A percentile compares a stretch with the other conserved stretches of the same genome.
phyloP scores from a whole-genome alignment of 64 coral and sea anemone species.

The Dendronephthya gigantea region DNA sequence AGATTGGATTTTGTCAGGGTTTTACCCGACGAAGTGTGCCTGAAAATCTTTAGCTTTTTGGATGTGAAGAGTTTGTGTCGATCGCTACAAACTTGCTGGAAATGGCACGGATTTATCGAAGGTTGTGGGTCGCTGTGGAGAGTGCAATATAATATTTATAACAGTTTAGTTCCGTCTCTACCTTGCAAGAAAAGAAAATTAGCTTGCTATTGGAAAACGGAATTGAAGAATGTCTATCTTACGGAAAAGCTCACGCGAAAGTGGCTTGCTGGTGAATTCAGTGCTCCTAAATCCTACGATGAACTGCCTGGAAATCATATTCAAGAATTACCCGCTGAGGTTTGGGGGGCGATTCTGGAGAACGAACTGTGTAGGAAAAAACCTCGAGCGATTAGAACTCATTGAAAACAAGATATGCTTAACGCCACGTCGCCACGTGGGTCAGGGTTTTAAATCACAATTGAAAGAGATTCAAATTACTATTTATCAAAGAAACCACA shows the following conservation, averaged over 20 bases:
- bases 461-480: no score
- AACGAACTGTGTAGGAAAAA: slow-evolving; percentile 41
- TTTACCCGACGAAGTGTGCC: slow-evolving; percentile 55
- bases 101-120: slow-evolving; percentile 54
- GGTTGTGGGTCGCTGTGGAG: slow-evolving; percentile 60
- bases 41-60: slow-evolving; percentile 48
- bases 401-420: background rate
- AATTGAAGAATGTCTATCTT: slow-evolving; percentile 54
- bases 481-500: no score
- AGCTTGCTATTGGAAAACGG: slow-evolving; percentile 39
- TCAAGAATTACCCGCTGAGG: slow-evolving; percentile 41
- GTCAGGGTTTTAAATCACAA: no score
- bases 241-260: slow-evolving; percentile 46
- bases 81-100: slow-evolving; percentile 45
- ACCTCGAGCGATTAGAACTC: background rate
- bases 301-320: slow-evolving; percentile 53
- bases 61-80: slow-evolving; percentile 66
- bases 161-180: background rate
- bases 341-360: slow-evolving; percentile 81
- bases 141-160: slow-evolving; percentile 24
- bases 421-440: no score
- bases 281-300: slow-evolving; percentile 34
- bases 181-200: slow-evolving; percentile 26
- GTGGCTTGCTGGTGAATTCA: slow-evolving; percentile 65
- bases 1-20: slow-evolving; percentile 29